Evolutionary conservation across 2,888 invertebrate species (phyloP).

Genomic region (Eristalis tenax): DNA sequence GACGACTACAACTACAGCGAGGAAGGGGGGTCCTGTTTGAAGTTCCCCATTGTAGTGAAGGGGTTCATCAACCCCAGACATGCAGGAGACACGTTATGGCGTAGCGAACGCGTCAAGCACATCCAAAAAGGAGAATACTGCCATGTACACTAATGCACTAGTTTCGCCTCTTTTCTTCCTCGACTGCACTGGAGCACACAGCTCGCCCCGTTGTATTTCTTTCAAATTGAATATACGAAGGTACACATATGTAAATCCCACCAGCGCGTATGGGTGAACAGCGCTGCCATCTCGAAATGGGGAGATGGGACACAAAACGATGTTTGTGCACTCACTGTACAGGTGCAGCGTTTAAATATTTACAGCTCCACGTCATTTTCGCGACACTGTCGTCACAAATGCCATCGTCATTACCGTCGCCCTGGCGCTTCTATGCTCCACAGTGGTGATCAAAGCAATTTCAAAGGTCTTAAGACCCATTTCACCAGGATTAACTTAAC

Average conservation of each 20-base stretch:
- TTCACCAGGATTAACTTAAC: background rate
- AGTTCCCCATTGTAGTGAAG: conserved; percentile 52
- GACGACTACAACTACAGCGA: background rate
- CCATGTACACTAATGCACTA: conserved; percentile 62
- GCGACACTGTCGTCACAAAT: conserved; percentile 40
- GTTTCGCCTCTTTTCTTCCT: conserved; percentile 45
- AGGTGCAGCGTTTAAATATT: conserved; percentile 35
- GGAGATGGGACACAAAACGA: conserved; percentile 22
- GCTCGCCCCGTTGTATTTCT: conserved; percentile 25
- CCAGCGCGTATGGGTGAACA: background rate
- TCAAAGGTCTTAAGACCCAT: background rate
- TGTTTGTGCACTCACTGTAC: background rate
- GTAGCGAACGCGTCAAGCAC: conserved; percentile 56
- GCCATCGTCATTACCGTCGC: conserved; percentile 32
- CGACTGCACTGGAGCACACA: conserved; percentile 20
- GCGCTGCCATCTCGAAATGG: conserved; percentile 2
- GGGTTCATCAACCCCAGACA: conserved; percentile 69
- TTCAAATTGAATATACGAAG: conserved; percentile 45
- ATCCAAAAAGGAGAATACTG: conserved; percentile 38
- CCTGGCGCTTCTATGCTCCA: background rate
- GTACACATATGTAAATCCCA: conserved; percentile 26
- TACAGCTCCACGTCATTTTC: conserved; percentile 41
- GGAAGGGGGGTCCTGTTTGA: conserved; percentile 15
- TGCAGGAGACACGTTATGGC: conserved; percentile 60
- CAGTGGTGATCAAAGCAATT: conserved; percentile 4